Evolutionary conservation across 2,797 vertebrate species (phyloP).

Genomic region (Sparidentex hasta): DNA sequence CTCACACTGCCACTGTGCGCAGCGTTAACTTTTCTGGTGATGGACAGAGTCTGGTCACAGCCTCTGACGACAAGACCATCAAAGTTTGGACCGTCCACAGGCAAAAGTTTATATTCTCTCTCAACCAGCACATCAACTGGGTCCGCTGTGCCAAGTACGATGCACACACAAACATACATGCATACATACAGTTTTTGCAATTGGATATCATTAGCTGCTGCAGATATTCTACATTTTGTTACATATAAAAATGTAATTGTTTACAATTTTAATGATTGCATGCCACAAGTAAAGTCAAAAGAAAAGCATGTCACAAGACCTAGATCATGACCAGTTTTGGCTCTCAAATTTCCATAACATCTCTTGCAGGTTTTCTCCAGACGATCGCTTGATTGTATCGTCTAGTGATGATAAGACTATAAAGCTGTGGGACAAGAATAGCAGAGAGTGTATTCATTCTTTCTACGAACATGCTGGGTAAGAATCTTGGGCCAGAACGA

Average conservation of each 20-base stretch:
- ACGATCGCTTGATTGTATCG: conserved; percentile 93
- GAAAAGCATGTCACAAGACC: not conserved
- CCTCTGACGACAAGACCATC: conserved; percentile 97
- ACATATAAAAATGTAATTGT: not conserved
- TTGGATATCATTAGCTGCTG: not conserved
- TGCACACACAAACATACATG: not conserved
- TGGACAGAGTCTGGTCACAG: conserved; percentile 93
- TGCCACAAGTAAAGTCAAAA: not conserved
- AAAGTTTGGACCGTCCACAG: conserved; percentile 97
- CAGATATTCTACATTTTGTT: not conserved
- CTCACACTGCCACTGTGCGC: conserved; percentile 93
- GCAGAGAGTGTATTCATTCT: conserved; percentile 93
- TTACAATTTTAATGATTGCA: conserved; percentile 5
- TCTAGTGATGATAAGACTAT: conserved; percentile 96
- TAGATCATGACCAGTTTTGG: not conserved
- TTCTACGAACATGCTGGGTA: conserved; percentile 95
- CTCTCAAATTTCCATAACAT: not conserved
- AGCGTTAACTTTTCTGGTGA: conserved; percentile 94
- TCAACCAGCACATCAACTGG: conserved; percentile 98
- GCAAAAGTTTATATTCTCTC: conserved; percentile 96
- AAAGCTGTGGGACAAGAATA: conserved; percentile 97
- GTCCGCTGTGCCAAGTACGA: conserved; percentile 96
- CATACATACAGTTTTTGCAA: not conserved
- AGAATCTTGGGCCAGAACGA: conserved; percentile 60
- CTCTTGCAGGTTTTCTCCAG: conserved; percentile 93